Evolutionary conservation across 2,113 vertebrate species (phyloP).

Genomic region (Datnioides undecimradiatus): DNA sequence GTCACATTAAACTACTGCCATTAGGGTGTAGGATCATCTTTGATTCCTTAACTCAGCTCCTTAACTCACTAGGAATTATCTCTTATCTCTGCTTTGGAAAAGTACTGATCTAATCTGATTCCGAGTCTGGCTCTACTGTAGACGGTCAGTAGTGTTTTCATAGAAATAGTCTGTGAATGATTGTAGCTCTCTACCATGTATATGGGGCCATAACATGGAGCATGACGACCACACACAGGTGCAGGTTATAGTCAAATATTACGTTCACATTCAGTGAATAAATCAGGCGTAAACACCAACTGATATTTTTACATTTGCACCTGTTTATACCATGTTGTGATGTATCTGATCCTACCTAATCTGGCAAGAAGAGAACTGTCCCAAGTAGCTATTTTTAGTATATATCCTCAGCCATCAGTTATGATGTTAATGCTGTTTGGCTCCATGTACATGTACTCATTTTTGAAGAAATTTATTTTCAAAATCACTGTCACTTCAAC

Average conservation of each 20-base stretch:
- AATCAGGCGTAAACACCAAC: neutral
- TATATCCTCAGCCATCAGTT: neutral
- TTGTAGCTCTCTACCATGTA: neutral
- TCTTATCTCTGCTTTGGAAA: constrained; percentile 6
- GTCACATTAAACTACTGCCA: constrained; percentile 22
- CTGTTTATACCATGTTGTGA: neutral
- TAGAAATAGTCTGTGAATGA: neutral
- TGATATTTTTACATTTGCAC: neutral
- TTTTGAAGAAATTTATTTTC: neutral
- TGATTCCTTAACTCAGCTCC: neutral
- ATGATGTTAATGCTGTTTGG: neutral
- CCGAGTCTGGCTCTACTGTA: neutral
- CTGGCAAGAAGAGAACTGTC: neutral
- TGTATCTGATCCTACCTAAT: neutral
- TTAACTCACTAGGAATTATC: neutral
- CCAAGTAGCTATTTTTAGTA: too few relatives aligned
- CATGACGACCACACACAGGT: too few relatives aligned
- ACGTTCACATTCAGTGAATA: neutral
- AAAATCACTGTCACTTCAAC: neutral
- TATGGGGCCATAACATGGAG: too few relatives aligned
- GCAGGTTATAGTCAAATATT: too few relatives aligned
- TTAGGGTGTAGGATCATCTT: neutral
- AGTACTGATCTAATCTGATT: neutral
- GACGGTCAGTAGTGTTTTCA: neutral
- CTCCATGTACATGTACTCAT: neutral